Evolutionary conservation across 2,888 invertebrate genomes (phyloP).

Genomic region (Perdita meconis): DNA sequence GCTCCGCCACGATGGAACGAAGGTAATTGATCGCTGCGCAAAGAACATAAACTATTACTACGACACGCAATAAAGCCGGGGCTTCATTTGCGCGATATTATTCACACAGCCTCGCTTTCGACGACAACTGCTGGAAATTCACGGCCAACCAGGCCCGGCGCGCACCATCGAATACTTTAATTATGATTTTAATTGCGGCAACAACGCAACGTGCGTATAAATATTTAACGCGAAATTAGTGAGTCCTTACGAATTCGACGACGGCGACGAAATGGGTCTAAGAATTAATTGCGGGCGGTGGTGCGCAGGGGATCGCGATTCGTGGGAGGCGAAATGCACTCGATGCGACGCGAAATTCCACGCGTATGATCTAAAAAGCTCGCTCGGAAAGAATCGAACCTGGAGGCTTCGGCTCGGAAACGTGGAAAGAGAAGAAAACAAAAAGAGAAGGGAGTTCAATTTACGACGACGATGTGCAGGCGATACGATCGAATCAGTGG

Average conservation of each 20-base stretch:
- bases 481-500: conserved; percentile 57
- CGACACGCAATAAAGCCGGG: not conserved
- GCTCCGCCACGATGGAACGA: not conserved
- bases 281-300: conserved; percentile 42
- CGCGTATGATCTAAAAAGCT: conserved; percentile 48
- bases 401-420: not conserved
- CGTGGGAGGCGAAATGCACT: conserved; percentile 21
- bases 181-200: conserved; percentile 7
- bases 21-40: not conserved
- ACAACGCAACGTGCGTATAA: not conserved
- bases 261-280: conserved; percentile 30
- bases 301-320: not conserved
- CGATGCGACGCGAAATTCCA: conserved; percentile 37
- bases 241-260: not conserved
- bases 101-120: conserved; percentile 2
- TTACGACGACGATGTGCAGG: conserved; percentile 60
- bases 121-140: conserved; percentile 14
- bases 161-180: not conserved
- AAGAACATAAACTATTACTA: not conserved
- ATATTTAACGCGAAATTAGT: conserved; percentile 1
- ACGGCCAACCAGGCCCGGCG: not conserved
- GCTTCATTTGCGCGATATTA: conserved; percentile 24
- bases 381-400: conserved; percentile 42
- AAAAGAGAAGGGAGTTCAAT: conserved; percentile 58
- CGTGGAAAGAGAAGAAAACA: not conserved